phyloP scores from a whole-genome alignment of 1,140 invertebrate genomes.

The Drosophila parabipectinata region DNA sequence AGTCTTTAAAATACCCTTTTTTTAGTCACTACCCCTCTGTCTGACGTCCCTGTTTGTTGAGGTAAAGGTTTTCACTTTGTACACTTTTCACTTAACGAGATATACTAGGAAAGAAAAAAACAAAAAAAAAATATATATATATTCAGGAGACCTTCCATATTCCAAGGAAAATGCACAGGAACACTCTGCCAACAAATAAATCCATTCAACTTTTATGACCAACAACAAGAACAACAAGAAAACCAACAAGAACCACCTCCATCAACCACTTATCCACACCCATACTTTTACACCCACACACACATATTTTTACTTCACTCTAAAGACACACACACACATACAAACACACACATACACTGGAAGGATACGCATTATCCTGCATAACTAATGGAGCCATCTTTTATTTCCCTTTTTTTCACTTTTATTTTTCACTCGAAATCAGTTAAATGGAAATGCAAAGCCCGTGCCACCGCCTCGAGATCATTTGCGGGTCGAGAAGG shows the following conservation, averaged over 20 bases:
- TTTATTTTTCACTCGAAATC: not conserved
- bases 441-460: slow-evolving; percentile 85
- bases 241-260: slow-evolving; percentile 23
- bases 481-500: slow-evolving; percentile 87
- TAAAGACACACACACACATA: slow-evolving; percentile 9
- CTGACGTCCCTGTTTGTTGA: slow-evolving; percentile 1
- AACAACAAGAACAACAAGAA: not conserved
- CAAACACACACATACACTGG: slow-evolving; percentile 17
- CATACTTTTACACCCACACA: slow-evolving; percentile 19
- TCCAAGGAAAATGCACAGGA: slow-evolving; percentile 14
- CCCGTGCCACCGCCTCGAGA: slow-evolving; percentile 91
- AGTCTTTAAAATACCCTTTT: not conserved
- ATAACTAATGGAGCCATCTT: slow-evolving; percentile 27
- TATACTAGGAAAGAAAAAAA: not conserved
- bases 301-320: not conserved
- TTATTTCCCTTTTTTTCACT: not conserved
- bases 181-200: slow-evolving; percentile 30
- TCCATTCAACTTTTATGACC: slow-evolving; percentile 23
- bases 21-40: too few species aligned
- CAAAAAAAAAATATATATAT: not conserved
- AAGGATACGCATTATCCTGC: not conserved
- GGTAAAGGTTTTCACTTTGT: slow-evolving; percentile 25
- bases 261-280: slow-evolving; percentile 20
- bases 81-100: slow-evolving; percentile 23
- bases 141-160: slow-evolving; percentile 2